Percentiles rank a stretch among this genome's conserved stretches.
Evolutionary conservation across 2,797 vertebrate species (phyloP).

Genomic region (Amniataba percoides): DNA sequence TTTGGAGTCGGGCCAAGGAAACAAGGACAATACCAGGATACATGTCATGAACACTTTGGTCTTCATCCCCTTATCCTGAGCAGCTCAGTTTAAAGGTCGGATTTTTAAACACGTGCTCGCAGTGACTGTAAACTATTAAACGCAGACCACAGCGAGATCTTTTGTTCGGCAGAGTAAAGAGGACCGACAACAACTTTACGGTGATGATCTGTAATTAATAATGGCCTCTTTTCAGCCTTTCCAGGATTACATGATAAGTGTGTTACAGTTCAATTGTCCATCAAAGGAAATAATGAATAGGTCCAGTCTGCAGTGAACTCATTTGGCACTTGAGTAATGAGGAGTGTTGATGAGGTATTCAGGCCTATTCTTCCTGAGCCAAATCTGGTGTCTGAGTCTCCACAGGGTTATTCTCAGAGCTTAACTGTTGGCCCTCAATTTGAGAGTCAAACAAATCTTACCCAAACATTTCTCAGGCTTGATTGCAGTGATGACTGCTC

Average conservation of each 20-base stretch:
- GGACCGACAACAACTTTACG: conserved; percentile 46
- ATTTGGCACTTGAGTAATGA: conserved; percentile 83
- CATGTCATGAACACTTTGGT: conserved; percentile 70
- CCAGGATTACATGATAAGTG: conserved; percentile 71
- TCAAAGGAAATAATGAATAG: conserved; percentile 81
- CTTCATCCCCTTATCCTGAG: conserved; percentile 48
- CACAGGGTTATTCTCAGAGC: conserved; percentile 69
- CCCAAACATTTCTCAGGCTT: conserved; percentile 67
- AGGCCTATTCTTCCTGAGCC: conserved; percentile 71
- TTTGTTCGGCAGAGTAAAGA: conserved; percentile 42
- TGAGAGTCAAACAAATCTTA: conserved; percentile 73
- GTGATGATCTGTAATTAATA: conserved; percentile 61
- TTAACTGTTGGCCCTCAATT: conserved; percentile 70
- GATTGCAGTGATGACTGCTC: conserved; percentile 68
- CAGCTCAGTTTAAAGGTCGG: conserved; percentile 50
- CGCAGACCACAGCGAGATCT: conserved; percentile 33
- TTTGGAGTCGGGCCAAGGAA: conserved; percentile 68
- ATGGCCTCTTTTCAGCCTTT: conserved; percentile 59
- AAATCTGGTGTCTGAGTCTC: conserved; percentile 75
- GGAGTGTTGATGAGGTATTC: conserved; percentile 82
- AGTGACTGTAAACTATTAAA: conserved; percentile 59
- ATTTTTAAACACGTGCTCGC: conserved; percentile 57
- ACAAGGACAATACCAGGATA: conserved; percentile 59
- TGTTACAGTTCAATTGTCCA: conserved; percentile 79
- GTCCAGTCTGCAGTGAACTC: conserved; percentile 76